A percentile compares a stretch with the other conserved stretches of the same genome.
phyloP scores from a whole-genome alignment of 2,888 invertebrate species.

The Platerodrilus igneus region DNA sequence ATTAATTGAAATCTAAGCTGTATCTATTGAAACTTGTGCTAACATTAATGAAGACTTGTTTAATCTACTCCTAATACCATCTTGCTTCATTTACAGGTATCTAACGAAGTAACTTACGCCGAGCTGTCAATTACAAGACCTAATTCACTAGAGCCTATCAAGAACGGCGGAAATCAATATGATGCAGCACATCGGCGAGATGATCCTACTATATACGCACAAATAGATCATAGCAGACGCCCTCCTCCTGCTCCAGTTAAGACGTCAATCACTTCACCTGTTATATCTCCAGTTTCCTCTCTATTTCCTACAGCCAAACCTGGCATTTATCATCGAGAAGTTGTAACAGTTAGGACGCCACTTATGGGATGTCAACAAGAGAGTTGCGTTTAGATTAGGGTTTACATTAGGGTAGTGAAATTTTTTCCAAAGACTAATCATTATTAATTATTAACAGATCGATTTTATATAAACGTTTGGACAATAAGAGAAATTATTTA shows the following conservation, averaged over 20 bases:
- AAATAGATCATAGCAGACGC: slow-evolving; percentile 65
- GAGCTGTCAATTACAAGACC: slow-evolving; percentile 56
- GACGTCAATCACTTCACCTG: slow-evolving; percentile 46
- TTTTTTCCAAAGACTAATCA: slow-evolving; percentile 12
- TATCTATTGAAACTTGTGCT: no score
- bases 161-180: slow-evolving; percentile 43
- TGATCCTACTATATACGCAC: slow-evolving; percentile 69
- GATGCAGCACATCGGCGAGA: slow-evolving; percentile 48
- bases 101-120: slow-evolving; percentile 59
- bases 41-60: no score
- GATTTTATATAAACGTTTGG: no score
- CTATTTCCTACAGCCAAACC: slow-evolving; percentile 42
- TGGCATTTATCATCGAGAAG: slow-evolving; percentile 57
- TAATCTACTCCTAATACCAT: no score
- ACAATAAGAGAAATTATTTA: no score
- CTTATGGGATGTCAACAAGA: slow-evolving; percentile 65
- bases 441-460: slow-evolving; percentile 8
- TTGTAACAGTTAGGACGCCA: slow-evolving; percentile 67
- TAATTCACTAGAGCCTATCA: slow-evolving; percentile 49
- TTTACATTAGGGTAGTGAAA: slow-evolving; percentile 15
- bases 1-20: no score
- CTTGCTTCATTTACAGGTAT: slow-evolving; percentile 30
- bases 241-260: slow-evolving; percentile 42
- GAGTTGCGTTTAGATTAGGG: slow-evolving; percentile 56
- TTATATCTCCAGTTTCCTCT: slow-evolving; percentile 47